Conservation (phyloP, 2,888 invertebrate genomes). For the Aplocera efformata region DNA sequence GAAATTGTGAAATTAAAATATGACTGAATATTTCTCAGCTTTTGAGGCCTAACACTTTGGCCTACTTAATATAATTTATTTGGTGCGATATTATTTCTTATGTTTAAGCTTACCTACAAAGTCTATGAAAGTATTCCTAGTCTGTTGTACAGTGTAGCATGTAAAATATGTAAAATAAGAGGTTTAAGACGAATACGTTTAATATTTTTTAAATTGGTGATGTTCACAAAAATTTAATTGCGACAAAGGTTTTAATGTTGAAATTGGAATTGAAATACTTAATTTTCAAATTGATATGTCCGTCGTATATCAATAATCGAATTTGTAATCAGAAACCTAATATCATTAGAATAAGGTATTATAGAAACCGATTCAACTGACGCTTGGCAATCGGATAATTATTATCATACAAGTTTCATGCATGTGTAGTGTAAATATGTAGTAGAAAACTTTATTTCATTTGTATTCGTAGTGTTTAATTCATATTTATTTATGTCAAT, state of each 20-base stretch:
- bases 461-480: conserved; percentile 6
- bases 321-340: conserved; percentile 61
- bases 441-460: neutral
- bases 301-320: conserved; percentile 76
- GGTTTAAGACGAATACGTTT: conserved; percentile 14
- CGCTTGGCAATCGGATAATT: conserved; percentile 74
- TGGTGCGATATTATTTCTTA: conserved; percentile 11
- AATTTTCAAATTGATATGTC: conserved; percentile 65
- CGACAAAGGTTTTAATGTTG: conserved; percentile 57
- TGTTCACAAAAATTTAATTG: conserved; percentile 45
- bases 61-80: conserved; percentile 18
- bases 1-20: neutral
- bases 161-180: conserved; percentile 63
- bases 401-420: conserved; percentile 41
- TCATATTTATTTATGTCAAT: conserved; percentile 16
- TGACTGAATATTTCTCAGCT: conserved; percentile 11
- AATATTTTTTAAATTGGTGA: too few relatives aligned
- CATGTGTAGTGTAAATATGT: conserved; percentile 38
- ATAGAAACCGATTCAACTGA: conserved; percentile 57
- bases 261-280: conserved; percentile 65
- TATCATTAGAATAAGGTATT: conserved; percentile 70
- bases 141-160: conserved; percentile 58
- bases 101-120: conserved; percentile 32
- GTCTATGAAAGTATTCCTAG: conserved; percentile 60
- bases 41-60: conserved; percentile 22